Evolutionary conservation across 2,888 invertebrate genomes (phyloP), one percentile per base, ranked within the genome.

Genomic region (Zaprionus obscuricornis): DNA sequence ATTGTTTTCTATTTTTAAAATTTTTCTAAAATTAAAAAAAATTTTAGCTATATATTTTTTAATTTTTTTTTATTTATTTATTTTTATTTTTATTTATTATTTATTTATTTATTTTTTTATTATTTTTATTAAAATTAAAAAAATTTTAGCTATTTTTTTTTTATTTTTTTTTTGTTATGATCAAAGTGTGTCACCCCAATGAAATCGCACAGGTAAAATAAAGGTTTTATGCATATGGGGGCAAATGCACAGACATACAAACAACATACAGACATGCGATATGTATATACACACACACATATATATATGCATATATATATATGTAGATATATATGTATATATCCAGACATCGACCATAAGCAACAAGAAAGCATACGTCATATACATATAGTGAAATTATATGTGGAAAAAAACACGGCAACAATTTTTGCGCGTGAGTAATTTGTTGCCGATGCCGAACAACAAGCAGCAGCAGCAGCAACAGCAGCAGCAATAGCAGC

Each of bases 351-450:
- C n/a, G n/a, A n/a, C n/a, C 71, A 75, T 47, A 52, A 47, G 49
- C 59, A 57, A 36, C 79, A 75, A 82, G 79, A 82, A 82, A 85
- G 77, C 79, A 78, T 82, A 85, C 85, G 77, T 78, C 85, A 78
- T 66, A 66, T 55, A 49, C 16, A 20, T 2, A 27, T 50, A 77
- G 83, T 69, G 85, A 82, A 77, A 85, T 82, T 85, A 60, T 74
- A 66, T 82, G 63, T 59, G 62, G 55, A 84, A 72, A 74, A 66
- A 69, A 59, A 84, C 66, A 63, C 43, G 59, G 37, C 64, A 68
- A 66, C 55, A 60, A 83, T 74, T 83, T 86, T 81, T 86, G 82
- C 82, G 85, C 86, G 82, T 81, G 86, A 86, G 86, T 81, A 81
- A 81, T 86, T 82, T 79, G 83, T 77, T 74, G 72, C 60, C 62